Evolutionary conservation across 2,797 vertebrate genomes (phyloP).

Genomic region (Pteropus rufus): DNA sequence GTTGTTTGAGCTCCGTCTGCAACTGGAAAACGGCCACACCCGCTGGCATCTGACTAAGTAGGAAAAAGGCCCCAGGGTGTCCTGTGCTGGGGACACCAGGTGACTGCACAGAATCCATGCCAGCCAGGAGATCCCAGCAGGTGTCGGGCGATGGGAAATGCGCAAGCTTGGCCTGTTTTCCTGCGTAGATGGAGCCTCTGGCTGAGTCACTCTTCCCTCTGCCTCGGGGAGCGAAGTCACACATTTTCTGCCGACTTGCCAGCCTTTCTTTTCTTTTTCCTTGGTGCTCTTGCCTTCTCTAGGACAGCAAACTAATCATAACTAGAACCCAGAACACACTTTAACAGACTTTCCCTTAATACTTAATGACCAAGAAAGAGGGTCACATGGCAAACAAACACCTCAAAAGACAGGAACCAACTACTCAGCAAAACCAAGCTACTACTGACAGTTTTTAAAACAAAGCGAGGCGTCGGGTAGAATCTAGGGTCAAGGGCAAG

Average conservation of each 20-base stretch:
- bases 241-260: neutral
- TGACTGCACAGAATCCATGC: slow-evolving; percentile 16
- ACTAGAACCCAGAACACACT: neutral
- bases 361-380: neutral
- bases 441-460: neutral
- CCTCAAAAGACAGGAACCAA: neutral
- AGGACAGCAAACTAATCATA: neutral
- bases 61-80: slow-evolving; percentile 73
- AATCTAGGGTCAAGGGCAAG: neutral
- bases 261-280: neutral
- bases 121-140: slow-evolving; percentile 63
- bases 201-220: slow-evolving; percentile 34
- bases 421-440: neutral
- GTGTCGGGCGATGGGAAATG: slow-evolving; percentile 45
- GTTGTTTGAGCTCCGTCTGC: neutral
- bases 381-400: neutral
- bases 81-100: slow-evolving; percentile 55
- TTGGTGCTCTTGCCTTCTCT: neutral
- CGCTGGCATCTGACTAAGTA: slow-evolving; percentile 48
- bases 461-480: neutral
- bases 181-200: neutral
- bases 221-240: neutral
- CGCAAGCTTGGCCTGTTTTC: neutral
- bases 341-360: neutral
- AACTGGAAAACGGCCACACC: slow-evolving; percentile 43